Percentiles rank a stretch among this genome's conserved stretches.
These are phyloP conservation scores for Caranx melampygus DNA, from an alignment of 2,113 vertebrate genomes.

Conservation along the genomic window DNA sequence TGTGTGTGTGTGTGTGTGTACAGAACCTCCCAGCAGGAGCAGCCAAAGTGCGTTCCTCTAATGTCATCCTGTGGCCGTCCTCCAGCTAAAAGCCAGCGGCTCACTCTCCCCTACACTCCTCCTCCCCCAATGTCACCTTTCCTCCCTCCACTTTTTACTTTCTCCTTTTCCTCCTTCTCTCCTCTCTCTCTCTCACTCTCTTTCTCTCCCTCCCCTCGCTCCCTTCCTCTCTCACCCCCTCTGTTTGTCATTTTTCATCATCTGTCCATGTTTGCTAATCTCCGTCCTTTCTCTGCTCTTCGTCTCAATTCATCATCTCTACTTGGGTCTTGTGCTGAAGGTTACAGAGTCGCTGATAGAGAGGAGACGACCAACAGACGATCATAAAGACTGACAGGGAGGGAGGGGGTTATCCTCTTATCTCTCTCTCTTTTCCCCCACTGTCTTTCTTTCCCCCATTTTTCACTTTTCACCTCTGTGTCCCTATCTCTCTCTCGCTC, in stretches of 20 bases:
- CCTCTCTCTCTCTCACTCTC: background rate
- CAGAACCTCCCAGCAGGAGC: conserved; percentile 74
- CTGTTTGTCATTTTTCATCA: conserved; percentile 85
- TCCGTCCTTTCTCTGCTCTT: conserved; percentile 80
- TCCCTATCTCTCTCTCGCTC: background rate
- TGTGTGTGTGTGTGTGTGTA: conserved; percentile 32
- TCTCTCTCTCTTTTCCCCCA: conserved; percentile 31
- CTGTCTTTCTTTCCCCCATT: conserved; percentile 30
- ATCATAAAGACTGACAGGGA: conserved; percentile 75
- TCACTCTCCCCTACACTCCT: conserved; percentile 57
- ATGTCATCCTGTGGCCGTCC: conserved; percentile 78
- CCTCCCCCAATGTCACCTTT: conserved; percentile 80
- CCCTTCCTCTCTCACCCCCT: conserved; percentile 19
- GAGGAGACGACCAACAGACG: conserved; percentile 68
- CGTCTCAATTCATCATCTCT: conserved; percentile 84
- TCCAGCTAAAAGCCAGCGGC: conserved; percentile 79
- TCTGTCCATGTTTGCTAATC: conserved; percentile 82
- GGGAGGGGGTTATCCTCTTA: conserved; percentile 46
- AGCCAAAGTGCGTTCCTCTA: conserved; percentile 76
- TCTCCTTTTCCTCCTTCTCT: conserved; percentile 43
- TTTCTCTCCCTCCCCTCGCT: conserved; percentile 9
- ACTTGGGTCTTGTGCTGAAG: conserved; percentile 79
- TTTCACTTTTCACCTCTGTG: conserved; percentile 20
- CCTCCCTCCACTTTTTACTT: conserved; percentile 62
- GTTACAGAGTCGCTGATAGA: conserved; percentile 75